Evolutionary conservation across 2,113 vertebrate species (phyloP), one percentile per base, ranked within the genome.

Genomic region (Bombycilla garrulus): DNA sequence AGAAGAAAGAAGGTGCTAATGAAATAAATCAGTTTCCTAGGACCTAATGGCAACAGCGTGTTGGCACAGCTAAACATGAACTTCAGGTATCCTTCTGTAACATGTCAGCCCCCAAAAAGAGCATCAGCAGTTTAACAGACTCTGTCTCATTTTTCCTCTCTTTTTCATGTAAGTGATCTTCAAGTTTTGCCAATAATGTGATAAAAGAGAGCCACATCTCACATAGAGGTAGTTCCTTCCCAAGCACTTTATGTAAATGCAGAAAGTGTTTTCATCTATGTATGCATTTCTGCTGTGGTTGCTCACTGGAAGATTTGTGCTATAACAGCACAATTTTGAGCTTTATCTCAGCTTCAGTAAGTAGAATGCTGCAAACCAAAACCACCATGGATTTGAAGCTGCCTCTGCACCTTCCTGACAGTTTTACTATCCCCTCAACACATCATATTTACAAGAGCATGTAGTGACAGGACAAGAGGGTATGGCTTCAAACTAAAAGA

Each of bases 171-270:
- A 40, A 64, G 11, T 28, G 31, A 36, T 67, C 15, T 11, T 72
- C 40, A 56, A 11, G 6, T 28, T 87, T 88, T 79, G 38, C 53
- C 19, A 38, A 2, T 51, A 71, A 74, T 31, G 29, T 38, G 6
- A 20, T 26, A 47, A 81, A 90, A 83, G 50, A 36, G 36, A 90
- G 8, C 36, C 31, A 35, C 13, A 61, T 53, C 15, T n/a, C 17
- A 12, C 12, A 36, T 0, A 88, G 31, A 83, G 6, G 6, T 24
- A 42, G 22, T 3, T 72, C 24, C 26, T 73, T 22, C 35, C 19
- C 16, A 5, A 31, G 8, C 4, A 13, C 10, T 38, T 5, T 47
- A 5, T 9, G 29, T n/a, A n/a, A n/a, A n/a, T 0, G 1, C 4
- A 9, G 29, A 40, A 11, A 62, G 8, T 42, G 17, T 45, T 86